Conservation (phyloP, 2,888 invertebrate genomes). For the Pilophorus perplexus region DNA sequence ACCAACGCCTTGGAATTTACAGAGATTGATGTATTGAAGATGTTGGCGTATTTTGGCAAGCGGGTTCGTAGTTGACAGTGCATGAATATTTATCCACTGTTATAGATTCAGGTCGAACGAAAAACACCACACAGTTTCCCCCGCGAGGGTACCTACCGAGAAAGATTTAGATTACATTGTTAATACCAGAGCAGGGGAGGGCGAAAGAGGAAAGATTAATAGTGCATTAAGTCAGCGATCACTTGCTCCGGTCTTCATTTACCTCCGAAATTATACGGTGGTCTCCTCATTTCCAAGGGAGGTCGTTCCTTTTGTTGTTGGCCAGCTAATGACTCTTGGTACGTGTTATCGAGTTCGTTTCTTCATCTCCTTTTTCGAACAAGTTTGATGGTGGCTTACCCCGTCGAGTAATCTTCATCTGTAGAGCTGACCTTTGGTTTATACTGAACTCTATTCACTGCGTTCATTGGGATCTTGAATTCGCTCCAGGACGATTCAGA, state of each 20-base stretch:
- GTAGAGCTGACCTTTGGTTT: too few species aligned
- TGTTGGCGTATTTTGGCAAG: too few species aligned
- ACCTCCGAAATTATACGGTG: slow-evolving; percentile 36
- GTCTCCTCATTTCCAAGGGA: slow-evolving; percentile 26
- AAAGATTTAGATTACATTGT: slow-evolving; percentile 33
- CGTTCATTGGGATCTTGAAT: too few species aligned
- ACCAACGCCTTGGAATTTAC: too few species aligned
- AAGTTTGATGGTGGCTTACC: slow-evolving; percentile 2
- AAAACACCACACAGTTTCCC: not conserved
- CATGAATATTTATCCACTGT: slow-evolving; percentile 14
- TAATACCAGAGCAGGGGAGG: slow-evolving; percentile 11
- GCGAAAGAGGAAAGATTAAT: slow-evolving; percentile 30
- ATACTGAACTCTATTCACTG: too few species aligned
- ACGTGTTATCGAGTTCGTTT: slow-evolving; percentile 24
- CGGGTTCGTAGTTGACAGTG: too few species aligned
- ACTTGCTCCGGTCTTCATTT: slow-evolving; percentile 29
- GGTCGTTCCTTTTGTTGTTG: slow-evolving; percentile 24
- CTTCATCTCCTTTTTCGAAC: not conserved
- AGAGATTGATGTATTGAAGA: too few species aligned
- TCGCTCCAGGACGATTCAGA: too few species aligned
- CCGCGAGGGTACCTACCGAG: not conserved
- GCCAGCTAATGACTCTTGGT: slow-evolving; percentile 30
- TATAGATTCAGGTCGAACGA: slow-evolving; percentile 18
- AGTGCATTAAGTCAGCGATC: slow-evolving; percentile 37
- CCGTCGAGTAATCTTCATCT: too few species aligned